Evolutionary conservation across 2,888 invertebrate genomes (phyloP), one percentile per base, ranked within the genome.

Genomic region (Baronia brevicornis): DNA sequence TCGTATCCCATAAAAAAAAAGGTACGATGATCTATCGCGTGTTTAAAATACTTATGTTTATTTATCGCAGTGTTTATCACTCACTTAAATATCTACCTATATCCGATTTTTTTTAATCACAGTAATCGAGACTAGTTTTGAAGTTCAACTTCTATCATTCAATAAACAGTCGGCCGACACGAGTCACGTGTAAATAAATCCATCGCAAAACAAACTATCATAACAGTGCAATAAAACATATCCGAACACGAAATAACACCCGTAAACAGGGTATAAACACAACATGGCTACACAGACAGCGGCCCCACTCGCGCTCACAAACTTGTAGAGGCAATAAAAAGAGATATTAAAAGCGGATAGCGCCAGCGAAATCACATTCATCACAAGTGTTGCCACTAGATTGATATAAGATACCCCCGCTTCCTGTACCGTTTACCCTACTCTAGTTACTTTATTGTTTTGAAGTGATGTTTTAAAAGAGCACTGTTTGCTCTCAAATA

Each of bases 311-410:
- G 4, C 6, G 19, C 2, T 4, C 26, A 36, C 30, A 12, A 35
- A 35, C 29, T 33, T 26, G 31, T 20, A 22, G 28, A 23, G 41
- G 54, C 59, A 60, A 60, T 60, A 61, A 61, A 60, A 60, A 56
- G 44, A 39, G 51, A 60, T 58, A 60, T 60, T 59, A 60, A 58
- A 56, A 54, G 45, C 48, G 39, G 39, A 41, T 33, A 47, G 49
- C 43, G 38, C 39, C 44, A 22, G 36, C 19, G 29, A 39, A 24
- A 31, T 38, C 30, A 48, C 62, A 66, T 69, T 69, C 57, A 60
- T 67, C 66, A 67, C 69, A 69, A 67, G 39, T 65, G 67, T 60
- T 66, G 54, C 66, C 63, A 50, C 38, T 44, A 57, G 56, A 64
- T 65, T 59, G 65, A 61, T 63, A 66, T 64, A 65, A 66, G 58